phyloP scores from a whole-genome alignment of 2,113 vertebrate species.

The Oreochromis niloticus region DNA sequence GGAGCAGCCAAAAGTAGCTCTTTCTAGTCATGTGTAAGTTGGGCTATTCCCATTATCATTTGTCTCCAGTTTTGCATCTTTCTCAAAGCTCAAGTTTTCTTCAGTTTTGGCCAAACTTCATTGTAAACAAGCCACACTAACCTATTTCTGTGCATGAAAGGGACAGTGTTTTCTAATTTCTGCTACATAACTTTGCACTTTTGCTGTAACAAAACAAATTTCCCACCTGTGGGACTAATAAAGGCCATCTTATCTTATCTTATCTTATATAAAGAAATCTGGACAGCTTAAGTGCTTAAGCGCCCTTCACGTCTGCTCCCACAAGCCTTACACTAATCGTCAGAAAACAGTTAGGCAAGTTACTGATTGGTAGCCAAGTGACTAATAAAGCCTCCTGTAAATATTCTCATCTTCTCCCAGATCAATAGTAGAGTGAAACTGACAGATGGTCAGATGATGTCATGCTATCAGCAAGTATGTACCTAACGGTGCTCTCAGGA shows the following conservation, averaged over 20 bases:
- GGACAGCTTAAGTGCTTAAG: neutral
- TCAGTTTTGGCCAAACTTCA: neutral
- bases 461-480: neutral
- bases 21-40: neutral
- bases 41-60: neutral
- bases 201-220: no score
- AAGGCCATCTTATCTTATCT: no score
- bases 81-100: neutral
- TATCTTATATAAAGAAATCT: neutral
- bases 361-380: neutral
- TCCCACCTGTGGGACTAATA: no score
- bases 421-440: neutral
- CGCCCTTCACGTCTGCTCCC: neutral
- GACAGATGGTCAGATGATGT: neutral
- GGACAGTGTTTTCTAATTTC: no score
- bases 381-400: neutral
- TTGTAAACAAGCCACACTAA: neutral
- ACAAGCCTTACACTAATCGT: neutral
- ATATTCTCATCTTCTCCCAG: neutral
- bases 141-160: neutral
- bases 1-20: neutral
- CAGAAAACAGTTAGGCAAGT: neutral
- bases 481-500: accelerated
- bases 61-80: neutral
- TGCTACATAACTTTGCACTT: no score